phyloP scores from a whole-genome alignment of 2,113 vertebrate species.

The Halichoerus grypus region DNA sequence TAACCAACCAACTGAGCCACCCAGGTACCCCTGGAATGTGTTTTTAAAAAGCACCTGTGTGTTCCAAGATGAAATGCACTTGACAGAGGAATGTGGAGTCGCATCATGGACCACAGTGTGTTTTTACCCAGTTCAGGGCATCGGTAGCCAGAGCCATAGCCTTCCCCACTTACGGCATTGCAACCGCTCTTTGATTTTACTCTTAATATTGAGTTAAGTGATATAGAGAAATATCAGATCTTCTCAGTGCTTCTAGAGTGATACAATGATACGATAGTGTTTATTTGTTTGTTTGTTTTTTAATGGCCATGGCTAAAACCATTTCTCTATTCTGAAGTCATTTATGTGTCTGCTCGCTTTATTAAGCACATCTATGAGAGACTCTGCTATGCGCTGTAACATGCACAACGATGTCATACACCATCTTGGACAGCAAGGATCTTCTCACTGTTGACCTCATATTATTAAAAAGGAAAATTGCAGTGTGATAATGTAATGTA shows the following conservation, averaged over 20 bases:
- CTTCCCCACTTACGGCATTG: not conserved
- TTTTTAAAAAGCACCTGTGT: not conserved
- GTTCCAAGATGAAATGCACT: not conserved
- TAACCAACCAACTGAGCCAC: not conserved
- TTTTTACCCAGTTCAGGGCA: not conserved
- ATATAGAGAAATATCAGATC: not conserved
- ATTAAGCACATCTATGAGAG: not conserved
- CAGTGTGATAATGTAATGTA: not conserved
- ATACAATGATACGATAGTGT: not conserved
- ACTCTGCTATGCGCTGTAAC: rapidly evolving
- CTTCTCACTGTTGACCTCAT: not conserved
- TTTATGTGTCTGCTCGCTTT: not conserved
- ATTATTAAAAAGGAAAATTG: slow-evolving; percentile 1
- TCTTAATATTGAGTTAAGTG: not conserved
- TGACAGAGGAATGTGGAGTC: not conserved
- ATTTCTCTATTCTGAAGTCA: not conserved
- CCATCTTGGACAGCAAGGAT: not conserved
- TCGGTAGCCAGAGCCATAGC: not conserved
- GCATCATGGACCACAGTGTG: not conserved
- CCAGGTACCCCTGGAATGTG: not conserved
- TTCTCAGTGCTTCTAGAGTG: not conserved
- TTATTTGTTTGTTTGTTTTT: not conserved
- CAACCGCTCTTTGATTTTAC: not conserved
- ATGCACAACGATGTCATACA: not conserved
- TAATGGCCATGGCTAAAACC: not conserved